Conservation (phyloP, 2,888 invertebrate species). For the Cephus spinipes region DNA sequence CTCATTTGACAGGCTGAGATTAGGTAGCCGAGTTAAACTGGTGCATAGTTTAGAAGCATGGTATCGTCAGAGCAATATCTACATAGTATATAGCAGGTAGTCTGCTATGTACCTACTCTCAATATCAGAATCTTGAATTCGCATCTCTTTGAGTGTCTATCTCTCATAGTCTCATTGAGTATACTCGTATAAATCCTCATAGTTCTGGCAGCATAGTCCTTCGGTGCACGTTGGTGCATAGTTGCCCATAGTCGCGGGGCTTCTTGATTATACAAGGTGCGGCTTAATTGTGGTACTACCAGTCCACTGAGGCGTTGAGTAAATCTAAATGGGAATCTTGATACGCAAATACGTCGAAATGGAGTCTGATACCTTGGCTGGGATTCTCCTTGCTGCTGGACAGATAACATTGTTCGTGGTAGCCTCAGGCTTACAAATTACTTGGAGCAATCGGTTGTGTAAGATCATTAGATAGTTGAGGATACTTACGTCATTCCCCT, state of each 20-base stretch:
- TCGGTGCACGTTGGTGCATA: not conserved
- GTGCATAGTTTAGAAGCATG: not conserved
- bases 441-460: not conserved
- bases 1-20: not conserved
- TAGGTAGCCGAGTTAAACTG: not conserved
- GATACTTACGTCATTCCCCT: not conserved
- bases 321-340: constrained; percentile 7
- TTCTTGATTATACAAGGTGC: not conserved
- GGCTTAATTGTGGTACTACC: not conserved
- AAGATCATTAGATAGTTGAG: not conserved
- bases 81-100: not conserved
- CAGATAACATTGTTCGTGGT: not conserved
- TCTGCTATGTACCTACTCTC: not conserved
- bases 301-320: not conserved
- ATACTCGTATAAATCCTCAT: not conserved
- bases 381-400: not conserved
- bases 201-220: not conserved
- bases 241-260: not conserved
- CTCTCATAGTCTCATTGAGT: not conserved
- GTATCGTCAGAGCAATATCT: not conserved
- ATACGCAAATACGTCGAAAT: constrained; percentile 1
- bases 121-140: not conserved
- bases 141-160: not conserved
- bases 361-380: not conserved
- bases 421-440: not conserved